Evolutionary conservation across 2,888 invertebrate species (phyloP), one percentile per base, ranked within the genome.

Genomic region (Papilio elwesi): DNA sequence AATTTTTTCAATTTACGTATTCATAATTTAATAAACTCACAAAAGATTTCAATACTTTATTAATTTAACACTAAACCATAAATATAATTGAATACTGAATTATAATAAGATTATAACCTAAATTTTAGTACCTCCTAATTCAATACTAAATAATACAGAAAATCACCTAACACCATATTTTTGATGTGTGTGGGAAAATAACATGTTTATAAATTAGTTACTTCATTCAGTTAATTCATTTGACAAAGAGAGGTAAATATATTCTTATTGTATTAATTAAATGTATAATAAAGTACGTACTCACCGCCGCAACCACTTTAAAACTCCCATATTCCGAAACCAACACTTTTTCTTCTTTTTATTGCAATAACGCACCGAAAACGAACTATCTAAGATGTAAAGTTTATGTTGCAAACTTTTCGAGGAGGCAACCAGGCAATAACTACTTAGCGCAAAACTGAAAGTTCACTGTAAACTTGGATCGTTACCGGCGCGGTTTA

Each of bases 251-350:
- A 15, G 26, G 59, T 62, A 62, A 62, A 38, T 15, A 38, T 15
- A 15, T 62, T 16, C 26, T 68, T 26, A n/a, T 52, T 52, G 65
- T 65, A 73, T 51, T 48, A 63, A 74, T 49, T 26, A 55, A 68
- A 69, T 49, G 59, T 43, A 15, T 62, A 62, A 62, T 38, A 59
- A 75, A 49, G 52, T 75, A 76, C 55, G 75, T 83, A 90, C 93
- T 91, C 82, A 93, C 93, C 93, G 90, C 84, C 93, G 93, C 80
- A 93, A 83, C 93, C 93, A 93, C 85, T 93, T 93, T 82, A 93
- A 92, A 79, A 93, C 93, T 80, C 93, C 92, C 93, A 93, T 93
- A 78, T 90, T 89, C 85, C 86, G 83, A 79, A 80, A 81, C 69
- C 85, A 83, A 85, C 89, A 89, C 92, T 92, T 90, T 85, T 89